A percentile compares a stretch with the other conserved stretches of the same genome.
These are phyloP conservation scores for Pteronotus mesoamericanus DNA, from an alignment of 2,797 vertebrate species.

Conservation along the genomic window DNA sequence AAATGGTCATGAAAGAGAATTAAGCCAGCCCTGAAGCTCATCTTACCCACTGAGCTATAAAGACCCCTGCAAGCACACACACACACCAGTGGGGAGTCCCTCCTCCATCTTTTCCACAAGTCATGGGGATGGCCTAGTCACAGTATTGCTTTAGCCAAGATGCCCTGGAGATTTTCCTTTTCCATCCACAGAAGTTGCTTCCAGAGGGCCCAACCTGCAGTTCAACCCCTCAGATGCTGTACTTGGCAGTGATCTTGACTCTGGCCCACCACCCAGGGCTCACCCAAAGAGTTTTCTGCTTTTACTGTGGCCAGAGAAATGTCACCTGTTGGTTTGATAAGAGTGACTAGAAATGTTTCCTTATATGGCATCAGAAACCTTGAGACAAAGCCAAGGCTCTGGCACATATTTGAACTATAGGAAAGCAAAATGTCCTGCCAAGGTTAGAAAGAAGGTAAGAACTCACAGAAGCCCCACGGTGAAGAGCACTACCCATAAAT, in stretches of 20 bases:
- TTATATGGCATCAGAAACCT: neutral
- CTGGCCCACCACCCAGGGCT: neutral
- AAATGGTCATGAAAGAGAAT: neutral
- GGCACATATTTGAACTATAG: neutral
- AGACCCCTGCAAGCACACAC: fast-evolving
- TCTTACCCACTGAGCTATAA: fast-evolving
- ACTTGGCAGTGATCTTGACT: no score
- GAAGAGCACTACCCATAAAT: neutral
- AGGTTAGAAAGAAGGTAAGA: neutral
- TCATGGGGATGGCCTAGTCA: neutral
- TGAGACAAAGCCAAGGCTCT: neutral
- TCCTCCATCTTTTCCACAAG: neutral
- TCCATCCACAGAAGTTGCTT: neutral
- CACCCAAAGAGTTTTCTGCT: neutral
- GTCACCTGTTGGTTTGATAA: neutral
- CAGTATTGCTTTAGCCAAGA: neutral
- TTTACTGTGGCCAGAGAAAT: neutral
- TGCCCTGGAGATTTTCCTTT: neutral
- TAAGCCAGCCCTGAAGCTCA: neutral
- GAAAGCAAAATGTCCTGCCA: neutral
- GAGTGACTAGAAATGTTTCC: neutral
- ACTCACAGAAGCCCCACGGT: neutral
- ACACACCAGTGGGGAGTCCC: no score
- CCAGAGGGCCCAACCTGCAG: neutral
- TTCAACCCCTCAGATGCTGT: neutral